Conservation (phyloP, 2,113 vertebrate genomes). For the Typhlomys cinereus region DNA sequence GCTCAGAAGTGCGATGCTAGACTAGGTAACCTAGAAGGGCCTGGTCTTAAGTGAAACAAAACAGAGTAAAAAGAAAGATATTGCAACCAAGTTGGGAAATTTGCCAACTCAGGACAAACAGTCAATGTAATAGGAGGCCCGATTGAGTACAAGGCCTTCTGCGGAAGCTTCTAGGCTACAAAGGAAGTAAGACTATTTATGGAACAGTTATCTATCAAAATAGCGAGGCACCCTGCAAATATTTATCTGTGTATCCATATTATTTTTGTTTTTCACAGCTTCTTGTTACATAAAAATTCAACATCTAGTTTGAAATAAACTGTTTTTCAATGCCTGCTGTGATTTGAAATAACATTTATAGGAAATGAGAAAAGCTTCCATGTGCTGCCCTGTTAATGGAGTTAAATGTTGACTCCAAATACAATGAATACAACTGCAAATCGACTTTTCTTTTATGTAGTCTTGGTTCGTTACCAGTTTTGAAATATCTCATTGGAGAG, state of each 20-base stretch:
- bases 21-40: no score
- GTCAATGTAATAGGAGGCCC: background rate
- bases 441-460: background rate
- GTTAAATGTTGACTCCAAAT: conserved; percentile 16
- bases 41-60: background rate
- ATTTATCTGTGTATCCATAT: conserved; percentile 36
- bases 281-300: conserved; percentile 64
- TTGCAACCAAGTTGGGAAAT: background rate
- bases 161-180: background rate
- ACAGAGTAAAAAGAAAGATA: background rate
- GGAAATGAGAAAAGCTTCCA: conserved; percentile 26
- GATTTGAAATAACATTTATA: conserved; percentile 64
- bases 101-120: background rate
- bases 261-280: conserved; percentile 54
- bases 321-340: conserved; percentile 65
- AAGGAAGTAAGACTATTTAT: background rate
- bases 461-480: conserved; percentile 33
- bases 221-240: background rate
- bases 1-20: no score
- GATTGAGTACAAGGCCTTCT: background rate
- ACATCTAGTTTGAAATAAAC: conserved; percentile 46
- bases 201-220: conserved; percentile 29
- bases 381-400: conserved; percentile 47
- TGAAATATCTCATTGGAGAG: conserved; percentile 9
- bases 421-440: background rate